Base-by-base conservation (phyloP, 2,113 vertebrate genomes). In the Bothrops jararaca region DNA sequence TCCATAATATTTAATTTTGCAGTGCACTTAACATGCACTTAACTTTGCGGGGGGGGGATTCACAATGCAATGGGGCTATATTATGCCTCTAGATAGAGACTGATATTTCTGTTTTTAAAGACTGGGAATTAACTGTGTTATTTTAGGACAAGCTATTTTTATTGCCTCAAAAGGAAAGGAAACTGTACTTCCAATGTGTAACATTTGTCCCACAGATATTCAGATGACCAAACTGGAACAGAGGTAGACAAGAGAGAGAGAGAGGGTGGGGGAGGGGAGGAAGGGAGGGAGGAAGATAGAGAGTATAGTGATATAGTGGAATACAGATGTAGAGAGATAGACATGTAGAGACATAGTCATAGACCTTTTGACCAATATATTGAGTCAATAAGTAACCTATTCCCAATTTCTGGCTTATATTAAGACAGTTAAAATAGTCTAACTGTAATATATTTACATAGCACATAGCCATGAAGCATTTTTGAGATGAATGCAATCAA, bases 401-500 rank as follows among this genome's bases (percentile, higher is more conserved):
- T 69, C n/a, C 13, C n/a, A 34, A 2, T 5, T 34, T 74, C 29
- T 74, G 64, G 64, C n/a, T 74, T 15, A 74, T n/a, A 34, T 74
- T 74, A 74, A 74, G n/a, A 74, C 64, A 18, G 64, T 69, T 74
- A 34, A 74, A 34, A 74, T 34, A 34, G n/a, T 15, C n/a, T 69
- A 69, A 13, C 64, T 34, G 64, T 74, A 15, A 7, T 74, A 74
- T n/a, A 69, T 69, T 69, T n/a, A 69, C 12, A 0, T 0, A 5
- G 92, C 29, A 3, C 50, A 45, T 39, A 88, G 91, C 93, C 69
- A 74, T 93, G 92, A 69, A 3, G 1, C 45, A 91, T 6, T n/a
- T 34, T 20, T 53, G 50, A 54, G 26, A 94, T 89, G 91, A 94
- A 92, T 91, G 58, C 58, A 94, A 93, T 13, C 52, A 69, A 56